phyloP scores from a whole-genome alignment of 2,113 vertebrate species.

The Forbesichthys papilliferus region DNA sequence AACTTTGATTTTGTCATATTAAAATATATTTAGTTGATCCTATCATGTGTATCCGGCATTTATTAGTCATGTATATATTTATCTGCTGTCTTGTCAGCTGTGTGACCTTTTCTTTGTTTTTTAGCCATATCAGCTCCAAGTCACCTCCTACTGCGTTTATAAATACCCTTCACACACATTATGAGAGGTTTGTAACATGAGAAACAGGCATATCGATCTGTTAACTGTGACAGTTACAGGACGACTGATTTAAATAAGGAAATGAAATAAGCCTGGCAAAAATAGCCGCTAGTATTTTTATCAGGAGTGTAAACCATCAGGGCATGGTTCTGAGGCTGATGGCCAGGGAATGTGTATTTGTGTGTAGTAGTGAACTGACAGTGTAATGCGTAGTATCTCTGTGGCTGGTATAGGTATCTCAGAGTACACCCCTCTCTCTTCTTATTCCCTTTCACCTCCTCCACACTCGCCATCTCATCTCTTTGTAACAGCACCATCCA shows the following conservation, averaged over 20 bases:
- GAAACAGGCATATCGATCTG: background rate
- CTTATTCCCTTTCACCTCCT: constrained; percentile 58
- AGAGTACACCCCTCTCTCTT: constrained; percentile 49
- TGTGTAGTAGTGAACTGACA: constrained; percentile 16
- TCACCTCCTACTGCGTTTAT: constrained; percentile 19
- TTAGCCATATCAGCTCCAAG: constrained; percentile 22
- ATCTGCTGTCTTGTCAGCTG: constrained; percentile 14
- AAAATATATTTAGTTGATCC: background rate
- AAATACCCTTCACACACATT: constrained; percentile 38
- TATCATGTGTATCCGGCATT: background rate
- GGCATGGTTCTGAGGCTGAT: constrained; percentile 7
- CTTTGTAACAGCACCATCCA: constrained; percentile 61
- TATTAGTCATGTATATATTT: background rate
- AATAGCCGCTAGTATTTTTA: background rate
- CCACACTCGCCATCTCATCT: constrained; percentile 62
- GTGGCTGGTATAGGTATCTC: constrained; percentile 37
- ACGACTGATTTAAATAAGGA: background rate
- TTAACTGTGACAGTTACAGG: background rate
- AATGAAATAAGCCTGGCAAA: background rate
- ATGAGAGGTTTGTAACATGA: constrained; percentile 25
- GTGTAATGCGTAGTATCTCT: constrained; percentile 28
- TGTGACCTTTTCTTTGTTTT: constrained; percentile 21
- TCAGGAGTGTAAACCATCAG: too few relatives aligned
- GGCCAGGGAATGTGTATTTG: too few relatives aligned
- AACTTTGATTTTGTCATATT: background rate